Evolutionary conservation across 2,888 invertebrate species (phyloP), one percentile per base, ranked within the genome.

Genomic region (Agrochola macilenta): DNA sequence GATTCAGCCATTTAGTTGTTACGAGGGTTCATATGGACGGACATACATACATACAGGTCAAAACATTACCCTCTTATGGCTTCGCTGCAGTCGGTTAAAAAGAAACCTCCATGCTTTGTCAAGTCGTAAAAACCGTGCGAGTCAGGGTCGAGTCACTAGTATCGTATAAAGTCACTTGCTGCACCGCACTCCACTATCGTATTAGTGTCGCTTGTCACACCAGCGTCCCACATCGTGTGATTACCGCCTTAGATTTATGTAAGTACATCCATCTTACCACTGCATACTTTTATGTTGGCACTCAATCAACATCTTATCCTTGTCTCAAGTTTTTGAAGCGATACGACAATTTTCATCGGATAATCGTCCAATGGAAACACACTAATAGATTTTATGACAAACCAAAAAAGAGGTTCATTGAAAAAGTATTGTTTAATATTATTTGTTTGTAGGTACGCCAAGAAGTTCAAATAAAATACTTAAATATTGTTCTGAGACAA

Each of bases 201-300:
- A 72, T 84, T 82, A 84, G 46, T 46, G 39, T 75, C 71, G 82
- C 82, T 64, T 80, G 82, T 84, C 81, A 58, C 69, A 78, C 58
- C 58, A 63, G 71, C 74, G 35, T 63, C 63, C 20, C 58, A 79
- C 68, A 61, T 80, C 49, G 60, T 75, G 54, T 80, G 64, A 80
- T 82, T 80, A 84, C 76, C n/a, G 49, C 68, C 60, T 75, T 57
- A 69, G 71, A 71, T 71, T 84, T 75, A 64, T 80, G 49, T 78
- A 17, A 71, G 46, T 57, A 54, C 58, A 69, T 39, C 17, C 23
- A 80, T 61, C 43, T 75, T 63, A 30, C 12, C 20, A 20, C 60
- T 54, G 26, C 5, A 52, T 61, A 72, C n/a, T 82, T 58, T 71
- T 26, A 49, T 69, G 14, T 61, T 30, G 17, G 23, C 17, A 69